Percentiles rank a stretch among this genome's conserved stretches.
phyloP scores from a whole-genome alignment of 2,888 invertebrate genomes.

The Thymelicus sylvestris region DNA sequence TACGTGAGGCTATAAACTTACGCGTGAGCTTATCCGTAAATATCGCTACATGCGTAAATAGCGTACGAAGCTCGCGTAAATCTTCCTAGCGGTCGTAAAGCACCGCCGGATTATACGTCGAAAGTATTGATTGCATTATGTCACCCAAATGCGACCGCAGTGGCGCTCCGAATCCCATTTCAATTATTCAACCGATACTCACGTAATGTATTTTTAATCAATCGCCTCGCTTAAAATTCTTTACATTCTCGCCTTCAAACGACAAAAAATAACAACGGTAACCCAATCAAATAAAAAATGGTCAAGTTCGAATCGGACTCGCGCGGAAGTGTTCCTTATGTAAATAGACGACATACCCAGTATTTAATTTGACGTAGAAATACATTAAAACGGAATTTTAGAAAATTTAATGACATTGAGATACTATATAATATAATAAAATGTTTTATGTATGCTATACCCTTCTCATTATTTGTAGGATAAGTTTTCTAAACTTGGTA shows the following conservation, averaged over 20 bases:
- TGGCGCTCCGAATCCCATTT: constrained; percentile 54
- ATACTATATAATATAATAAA: too few relatives aligned
- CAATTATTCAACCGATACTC: constrained; percentile 60
- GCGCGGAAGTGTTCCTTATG: too few relatives aligned
- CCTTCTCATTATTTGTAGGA: too few relatives aligned
- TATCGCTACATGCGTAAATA: constrained; percentile 67
- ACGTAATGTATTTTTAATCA: constrained; percentile 54
- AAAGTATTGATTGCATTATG: constrained; percentile 71
- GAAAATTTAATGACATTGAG: too few relatives aligned
- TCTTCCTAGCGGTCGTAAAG: constrained; percentile 65
- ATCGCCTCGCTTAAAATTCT: constrained; percentile 41
- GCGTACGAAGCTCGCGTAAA: constrained; percentile 62
- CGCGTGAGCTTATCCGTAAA: constrained; percentile 71
- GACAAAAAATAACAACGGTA: constrained; percentile 51
- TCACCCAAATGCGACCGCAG: constrained; percentile 58
- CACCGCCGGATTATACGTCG: constrained; percentile 64
- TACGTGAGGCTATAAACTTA: constrained; percentile 58
- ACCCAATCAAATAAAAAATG: constrained; percentile 63
- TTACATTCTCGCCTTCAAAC: constrained; percentile 40
- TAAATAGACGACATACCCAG: too few relatives aligned
- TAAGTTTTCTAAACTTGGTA: too few relatives aligned
- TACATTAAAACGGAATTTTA: too few relatives aligned
- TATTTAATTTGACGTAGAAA: too few relatives aligned
- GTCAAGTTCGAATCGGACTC: constrained; percentile 62
- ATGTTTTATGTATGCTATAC: too few relatives aligned